phyloP scores from a whole-genome alignment of 2,888 invertebrate species.

The Standfussiana lucernea region DNA sequence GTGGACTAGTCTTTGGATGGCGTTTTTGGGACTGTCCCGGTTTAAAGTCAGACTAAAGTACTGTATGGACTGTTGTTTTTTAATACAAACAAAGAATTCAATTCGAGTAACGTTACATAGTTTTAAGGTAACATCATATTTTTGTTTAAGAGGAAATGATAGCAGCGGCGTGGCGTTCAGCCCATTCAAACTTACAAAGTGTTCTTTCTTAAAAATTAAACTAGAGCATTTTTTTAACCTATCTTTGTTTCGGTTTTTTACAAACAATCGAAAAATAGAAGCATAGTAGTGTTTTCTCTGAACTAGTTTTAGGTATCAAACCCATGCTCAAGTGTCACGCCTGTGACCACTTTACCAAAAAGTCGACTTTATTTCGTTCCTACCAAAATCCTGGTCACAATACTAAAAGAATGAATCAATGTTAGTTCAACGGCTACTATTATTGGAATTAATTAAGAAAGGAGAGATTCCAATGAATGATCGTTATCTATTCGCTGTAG shows the following conservation, averaged over 20 bases:
- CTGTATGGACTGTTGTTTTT: background rate
- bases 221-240: too few relatives aligned
- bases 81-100: background rate
- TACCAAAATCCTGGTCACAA: slow-evolving; percentile 41
- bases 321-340: background rate
- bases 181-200: too few relatives aligned
- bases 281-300: too few relatives aligned
- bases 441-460: slow-evolving; percentile 61
- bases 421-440: slow-evolving; percentile 52
- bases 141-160: too few relatives aligned
- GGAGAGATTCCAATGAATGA: slow-evolving; percentile 52
- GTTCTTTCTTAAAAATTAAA: too few relatives aligned
- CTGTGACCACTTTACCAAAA: background rate
- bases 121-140: too few relatives aligned
- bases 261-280: too few relatives aligned
- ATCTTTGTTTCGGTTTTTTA: too few relatives aligned
- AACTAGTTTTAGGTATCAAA: background rate
- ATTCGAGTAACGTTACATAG: background rate
- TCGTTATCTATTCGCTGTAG: slow-evolving; percentile 52
- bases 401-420: slow-evolving; percentile 49
- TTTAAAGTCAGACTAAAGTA: background rate
- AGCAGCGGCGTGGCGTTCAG: too few relatives aligned
- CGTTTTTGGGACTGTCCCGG: background rate
- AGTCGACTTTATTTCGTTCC: background rate
- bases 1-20: slow-evolving; percentile 21